A percentile compares a stretch with the other conserved stretches of the same genome.
These are phyloP conservation scores for Bos javanicus DNA, from an alignment of 2,113 vertebrate species.

Conservation along the genomic window DNA sequence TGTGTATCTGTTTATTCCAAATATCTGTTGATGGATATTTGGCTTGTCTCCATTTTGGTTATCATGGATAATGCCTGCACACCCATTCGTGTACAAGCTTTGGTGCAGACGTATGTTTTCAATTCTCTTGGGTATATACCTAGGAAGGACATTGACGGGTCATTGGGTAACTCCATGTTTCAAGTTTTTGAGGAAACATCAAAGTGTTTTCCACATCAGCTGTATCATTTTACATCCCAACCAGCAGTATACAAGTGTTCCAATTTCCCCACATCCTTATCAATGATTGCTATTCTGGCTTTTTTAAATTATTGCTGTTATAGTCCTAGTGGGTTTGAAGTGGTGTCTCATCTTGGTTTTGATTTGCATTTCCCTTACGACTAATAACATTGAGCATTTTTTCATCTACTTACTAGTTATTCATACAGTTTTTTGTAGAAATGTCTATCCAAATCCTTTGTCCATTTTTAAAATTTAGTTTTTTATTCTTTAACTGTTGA, in stretches of 20 bases:
- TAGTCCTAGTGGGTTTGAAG: background rate
- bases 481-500: background rate
- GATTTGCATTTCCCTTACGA: background rate
- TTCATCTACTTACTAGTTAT: background rate
- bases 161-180: background rate
- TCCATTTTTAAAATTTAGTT: background rate
- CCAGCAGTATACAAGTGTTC: background rate
- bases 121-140: background rate
- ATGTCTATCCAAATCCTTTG: background rate
- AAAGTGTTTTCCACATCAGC: background rate
- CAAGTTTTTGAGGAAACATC: background rate
- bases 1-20: background rate
- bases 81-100: background rate
- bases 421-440: background rate
- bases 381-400: background rate
- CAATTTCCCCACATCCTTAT: background rate
- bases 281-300: background rate
- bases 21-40: background rate
- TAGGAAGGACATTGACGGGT: accelerated
- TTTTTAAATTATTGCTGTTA: background rate
- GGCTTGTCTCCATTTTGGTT: background rate
- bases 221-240: background rate
- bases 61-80: background rate
- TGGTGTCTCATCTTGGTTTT: background rate
- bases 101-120: background rate